Evolutionary conservation across 2,113 vertebrate species (phyloP).

Genomic region (Indicator maculatus): DNA sequence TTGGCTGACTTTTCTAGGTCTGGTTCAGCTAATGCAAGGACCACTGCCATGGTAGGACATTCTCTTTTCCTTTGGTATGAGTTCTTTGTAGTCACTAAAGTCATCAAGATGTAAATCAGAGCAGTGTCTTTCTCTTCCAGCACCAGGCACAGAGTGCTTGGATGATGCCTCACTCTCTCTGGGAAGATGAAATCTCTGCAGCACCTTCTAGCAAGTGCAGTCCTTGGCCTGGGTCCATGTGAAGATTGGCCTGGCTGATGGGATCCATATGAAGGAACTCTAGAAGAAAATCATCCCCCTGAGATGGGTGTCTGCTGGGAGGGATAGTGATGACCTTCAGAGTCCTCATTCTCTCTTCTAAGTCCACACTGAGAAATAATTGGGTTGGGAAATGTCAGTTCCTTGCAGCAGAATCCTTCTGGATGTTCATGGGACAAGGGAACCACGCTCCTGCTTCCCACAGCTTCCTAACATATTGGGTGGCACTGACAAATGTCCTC

Average conservation of each 20-base stretch:
- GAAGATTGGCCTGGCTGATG: neutral
- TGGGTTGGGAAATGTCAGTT: neutral
- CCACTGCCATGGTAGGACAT: neutral
- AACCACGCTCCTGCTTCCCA: neutral
- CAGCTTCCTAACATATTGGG: neutral
- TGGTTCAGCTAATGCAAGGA: neutral
- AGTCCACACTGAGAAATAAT: neutral
- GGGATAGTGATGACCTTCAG: neutral
- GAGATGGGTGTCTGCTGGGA: neutral
- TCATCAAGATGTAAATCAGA: neutral
- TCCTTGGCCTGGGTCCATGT: neutral
- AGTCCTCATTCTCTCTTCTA: neutral
- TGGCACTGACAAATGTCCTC: neutral
- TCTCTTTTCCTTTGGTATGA: neutral
- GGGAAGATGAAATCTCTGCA: neutral
- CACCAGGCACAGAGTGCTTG: neutral
- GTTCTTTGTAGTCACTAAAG: neutral
- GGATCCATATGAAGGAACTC: neutral
- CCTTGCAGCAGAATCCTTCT: neutral
- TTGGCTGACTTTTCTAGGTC: neutral
- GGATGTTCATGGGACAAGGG: neutral
- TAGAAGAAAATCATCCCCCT: neutral
- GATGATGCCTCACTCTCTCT: neutral
- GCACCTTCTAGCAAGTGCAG: neutral
- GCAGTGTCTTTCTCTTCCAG: neutral